These are phyloP conservation scores for Drosophila kohkoa DNA, from an alignment of 1,140 invertebrate species.

Conservation along the genomic window DNA sequence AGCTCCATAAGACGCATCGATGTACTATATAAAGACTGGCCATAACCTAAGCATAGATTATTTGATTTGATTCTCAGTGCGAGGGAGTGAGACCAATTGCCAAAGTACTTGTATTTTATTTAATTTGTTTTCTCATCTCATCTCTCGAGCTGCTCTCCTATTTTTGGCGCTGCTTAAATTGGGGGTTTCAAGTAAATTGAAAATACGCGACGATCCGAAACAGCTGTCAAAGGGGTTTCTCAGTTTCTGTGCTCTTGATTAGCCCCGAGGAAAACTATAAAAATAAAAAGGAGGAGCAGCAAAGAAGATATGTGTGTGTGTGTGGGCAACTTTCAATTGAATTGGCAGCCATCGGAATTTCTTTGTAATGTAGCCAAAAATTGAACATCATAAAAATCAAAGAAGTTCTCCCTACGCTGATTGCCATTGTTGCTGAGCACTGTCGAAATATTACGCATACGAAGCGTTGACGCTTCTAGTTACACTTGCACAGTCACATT, in stretches of 20 bases:
- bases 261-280: slow-evolving; percentile 27
- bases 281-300: slow-evolving; percentile 6
- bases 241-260: slow-evolving; percentile 40
- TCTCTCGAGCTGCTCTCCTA: neutral
- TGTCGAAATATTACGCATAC: slow-evolving; percentile 59
- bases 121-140: slow-evolving; percentile 30
- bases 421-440: slow-evolving; percentile 48
- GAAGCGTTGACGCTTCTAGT: slow-evolving; percentile 35
- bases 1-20: slow-evolving; percentile 29
- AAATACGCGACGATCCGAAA: slow-evolving; percentile 36
- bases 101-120: slow-evolving; percentile 42
- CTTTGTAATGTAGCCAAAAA: slow-evolving; percentile 36
- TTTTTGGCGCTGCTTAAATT: slow-evolving; percentile 18
- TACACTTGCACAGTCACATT: slow-evolving; percentile 37
- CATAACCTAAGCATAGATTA: slow-evolving; percentile 46
- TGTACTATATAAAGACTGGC: slow-evolving; percentile 19
- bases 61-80: slow-evolving; percentile 45
- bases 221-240: slow-evolving; percentile 47
- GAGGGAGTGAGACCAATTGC: slow-evolving; percentile 29
- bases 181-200: slow-evolving; percentile 45
- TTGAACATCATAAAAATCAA: slow-evolving; percentile 54
- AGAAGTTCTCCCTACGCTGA: slow-evolving; percentile 28
- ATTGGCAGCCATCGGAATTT: slow-evolving; percentile 34
- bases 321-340: slow-evolving; percentile 44
- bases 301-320: neutral